Evolutionary conservation across 35 echinoderm and acorn worm genomes (phyloP).

Genomic region (Ophioderma brevispina): DNA sequence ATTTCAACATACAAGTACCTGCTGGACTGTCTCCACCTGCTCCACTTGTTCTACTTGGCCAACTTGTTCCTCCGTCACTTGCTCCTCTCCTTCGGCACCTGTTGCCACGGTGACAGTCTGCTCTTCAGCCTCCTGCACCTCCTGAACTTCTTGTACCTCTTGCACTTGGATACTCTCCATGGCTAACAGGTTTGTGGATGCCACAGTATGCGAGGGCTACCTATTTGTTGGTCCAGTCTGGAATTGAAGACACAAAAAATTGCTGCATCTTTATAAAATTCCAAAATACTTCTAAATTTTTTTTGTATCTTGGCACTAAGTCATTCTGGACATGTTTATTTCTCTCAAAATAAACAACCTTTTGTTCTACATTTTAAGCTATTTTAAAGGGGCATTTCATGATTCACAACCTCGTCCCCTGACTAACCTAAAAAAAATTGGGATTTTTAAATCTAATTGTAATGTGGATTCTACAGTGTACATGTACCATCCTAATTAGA

Average conservation of each 20-base stretch:
- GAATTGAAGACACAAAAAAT: neutral
- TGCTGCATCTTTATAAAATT: neutral
- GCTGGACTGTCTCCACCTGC: neutral
- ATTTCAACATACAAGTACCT: conserved; percentile 5
- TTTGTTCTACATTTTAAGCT: no score
- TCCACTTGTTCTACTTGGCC: no score
- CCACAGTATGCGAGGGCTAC: neutral
- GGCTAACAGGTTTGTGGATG: neutral
- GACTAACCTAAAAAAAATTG: no score
- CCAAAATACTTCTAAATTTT: no score
- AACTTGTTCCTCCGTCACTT: neutral
- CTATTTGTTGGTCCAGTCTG: neutral
- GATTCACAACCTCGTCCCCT: no score
- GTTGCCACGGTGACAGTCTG: neutral
- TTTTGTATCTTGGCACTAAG: no score
- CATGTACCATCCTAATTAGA: no score
- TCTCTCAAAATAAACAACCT: no score
- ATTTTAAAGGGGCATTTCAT: no score
- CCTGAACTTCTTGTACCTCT: neutral
- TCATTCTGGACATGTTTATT: no score
- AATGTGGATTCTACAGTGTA: no score
- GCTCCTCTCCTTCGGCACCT: neutral
- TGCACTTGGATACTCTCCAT: neutral
- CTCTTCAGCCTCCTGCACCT: neutral
- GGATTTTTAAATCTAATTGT: no score